Evolutionary conservation across 2,888 invertebrate species (phyloP), one percentile per base, ranked within the genome.

Genomic region (Epistrophe grossulariae): DNA sequence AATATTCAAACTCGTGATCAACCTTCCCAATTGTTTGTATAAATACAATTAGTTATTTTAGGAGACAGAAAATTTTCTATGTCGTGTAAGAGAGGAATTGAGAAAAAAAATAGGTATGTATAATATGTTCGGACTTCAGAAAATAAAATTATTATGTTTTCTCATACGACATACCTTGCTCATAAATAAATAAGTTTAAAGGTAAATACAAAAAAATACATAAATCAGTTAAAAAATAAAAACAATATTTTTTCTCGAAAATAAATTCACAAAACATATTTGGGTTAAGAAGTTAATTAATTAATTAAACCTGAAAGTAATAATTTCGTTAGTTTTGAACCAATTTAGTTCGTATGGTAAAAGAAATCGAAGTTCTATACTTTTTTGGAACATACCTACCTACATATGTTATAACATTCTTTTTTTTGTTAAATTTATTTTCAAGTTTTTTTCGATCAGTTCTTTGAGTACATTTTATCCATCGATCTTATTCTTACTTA

Each of bases 1-100:
- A 71, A 19, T 35, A 48, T 19, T 77, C 84, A 84, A 80, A 84
- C 84, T 77, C 76, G 84, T 84, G 84, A 80, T 76, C 64, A 45
- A 31, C 48, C 31, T 50, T 40, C 55, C 6, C 43, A 73, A 17
- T 45, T 79, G 50, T 73, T 68, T 31, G 24, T 40, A 17, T 55
- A 57, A n/a, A 74, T 10, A 60, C 48, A 24, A 28, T 66, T 17
- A 35, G 50, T 59, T 64, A 60, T 59, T 48, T 79, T 38, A 38
- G 38, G 72, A 55, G 19, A 38, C 31, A 48, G 31, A 48, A 62
- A 17, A 59, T 35, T n/a, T 50, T 4, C 19, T 50, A 19, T 31
- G 8, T 45, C n/a, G 10, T 24, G 19, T 66, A 48, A 35, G 66
- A 17, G 48, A 48, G 31, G 45, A 17, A 62, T 43, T 57, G 10